Base-by-base conservation (phyloP, 2,113 vertebrate genomes). In the Orientallactaga bullata region DNA sequence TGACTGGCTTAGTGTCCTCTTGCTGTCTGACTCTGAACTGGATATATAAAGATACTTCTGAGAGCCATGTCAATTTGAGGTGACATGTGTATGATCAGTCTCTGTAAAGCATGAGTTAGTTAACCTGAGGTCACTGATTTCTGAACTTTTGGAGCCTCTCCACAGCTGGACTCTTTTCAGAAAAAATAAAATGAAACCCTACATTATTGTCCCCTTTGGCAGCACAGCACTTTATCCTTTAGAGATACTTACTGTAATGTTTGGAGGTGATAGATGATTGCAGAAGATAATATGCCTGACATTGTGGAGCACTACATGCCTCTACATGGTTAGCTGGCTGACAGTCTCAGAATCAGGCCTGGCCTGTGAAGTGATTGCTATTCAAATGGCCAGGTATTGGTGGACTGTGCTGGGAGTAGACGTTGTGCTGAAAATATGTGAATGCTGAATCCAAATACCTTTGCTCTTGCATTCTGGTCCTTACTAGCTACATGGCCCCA, bases 401-500 rank as follows among this genome's bases (percentile, higher is more conserved):
- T 23, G 61, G 12, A 18, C 4, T 0, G 13, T 8, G 39, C 23
- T 47, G 5, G 30, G 28, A 11, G 16, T 5, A 4, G 42, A 7
- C n/a, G 12, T 24, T 11, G 3, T n/a, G 4, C 42, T 0, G 30
- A 24, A 5, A 77, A 2, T 17, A 3, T 11, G 1, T 55, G 55
- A 16, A 55, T 55, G 55, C 55, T 23, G 37, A 26, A 51, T 20
- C 28, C 9, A 23, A 21, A 35, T 39, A 60, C 15, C 26, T 74
- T 65, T 18, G 66, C 13, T 16, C 12, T 18, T 17, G 10, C 18
- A 4, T 55, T 71, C 51, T 58, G 61, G 8, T 28, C 20, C 51
- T 47, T 9, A 30, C 4, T 26, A 4, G 35, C 32, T 5, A 3
- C 0, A 0, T 16, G 61, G 58, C 2, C 24, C 20, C 10, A 1